Evolutionary conservation across 2,113 vertebrate genomes (phyloP), one percentile per base, ranked within the genome.

Genomic region (Psittacula cyanocephala): DNA sequence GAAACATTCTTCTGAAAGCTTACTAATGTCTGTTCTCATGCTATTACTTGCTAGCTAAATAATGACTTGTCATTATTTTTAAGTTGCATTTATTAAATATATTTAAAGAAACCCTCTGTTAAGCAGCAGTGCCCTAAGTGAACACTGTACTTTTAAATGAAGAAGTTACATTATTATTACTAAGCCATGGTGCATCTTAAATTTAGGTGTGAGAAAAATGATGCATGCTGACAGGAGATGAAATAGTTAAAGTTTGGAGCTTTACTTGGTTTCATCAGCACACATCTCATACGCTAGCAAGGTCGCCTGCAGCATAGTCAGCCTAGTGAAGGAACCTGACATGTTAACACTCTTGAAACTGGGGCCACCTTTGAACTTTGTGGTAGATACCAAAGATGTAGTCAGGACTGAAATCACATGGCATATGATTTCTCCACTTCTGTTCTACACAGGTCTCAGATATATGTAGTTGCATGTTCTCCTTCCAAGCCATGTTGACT

Each of bases 291-390:
- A 39, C 63, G 5, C 14, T n/a, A 47, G 7, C 5, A 13, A 77
- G 52, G 43, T 28, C 6, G 3, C 49, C 50, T 23, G 47, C 43
- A 85, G 29, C 16, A 76, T 22, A 76, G 35, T 44, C 47, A 60
- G 20, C n/a, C 52, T 68, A 24, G 25, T 3, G 8, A 55, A 76
- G 24, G 27, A 88, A 31, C 16, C 19, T 55, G 25, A 23, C 12
- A 1, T 9, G 39, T 27, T 75, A 92, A 52, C 3, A 9, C 8
- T 41, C 17, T 43, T 37, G 43, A 80, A 88, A 37, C 11, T 43
- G 14, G 17, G 25, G 17, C 28, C 47, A 46, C 3, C 7, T 72
- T 9, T 3, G 76, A 75, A 76, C 0, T 0, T 31, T 70, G 28
- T 35, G 23, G 25, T 25, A 70, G 46, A 53, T 55, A 86, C 8